Percentiles rank a stretch among this genome's conserved stretches.
phyloP scores from a whole-genome alignment of 2,888 invertebrate species.

The Lochmaea crataegi region DNA sequence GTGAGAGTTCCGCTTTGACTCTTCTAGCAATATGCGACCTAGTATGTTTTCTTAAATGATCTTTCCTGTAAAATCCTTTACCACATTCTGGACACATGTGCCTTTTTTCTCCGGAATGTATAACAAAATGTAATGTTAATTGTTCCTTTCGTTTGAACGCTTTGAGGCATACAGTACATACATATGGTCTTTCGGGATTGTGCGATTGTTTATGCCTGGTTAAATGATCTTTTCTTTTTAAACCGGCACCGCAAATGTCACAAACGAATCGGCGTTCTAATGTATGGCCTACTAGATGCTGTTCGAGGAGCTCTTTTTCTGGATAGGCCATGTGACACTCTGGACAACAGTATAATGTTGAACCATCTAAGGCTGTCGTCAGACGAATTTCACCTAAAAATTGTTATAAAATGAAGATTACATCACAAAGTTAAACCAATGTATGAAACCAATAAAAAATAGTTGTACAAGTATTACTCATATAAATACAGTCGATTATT shows the following conservation, averaged over 20 bases:
- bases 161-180: constrained; percentile 88
- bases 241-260: constrained; percentile 88
- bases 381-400: constrained; percentile 76
- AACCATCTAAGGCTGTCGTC: constrained; percentile 84
- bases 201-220: constrained; percentile 89
- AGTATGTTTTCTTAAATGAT: constrained; percentile 87
- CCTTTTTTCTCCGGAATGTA: constrained; percentile 89
- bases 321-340: constrained; percentile 93
- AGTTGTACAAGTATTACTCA: no score
- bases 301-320: constrained; percentile 84
- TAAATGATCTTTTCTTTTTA: constrained; percentile 88
- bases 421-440: no score
- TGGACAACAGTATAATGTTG: constrained; percentile 87
- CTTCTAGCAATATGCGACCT: constrained; percentile 86
- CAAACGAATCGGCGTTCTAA: constrained; percentile 87
- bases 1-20: constrained; percentile 86
- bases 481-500: neutral
- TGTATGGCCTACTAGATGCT: constrained; percentile 88
- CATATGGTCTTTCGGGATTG: constrained; percentile 89
- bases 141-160: constrained; percentile 92
- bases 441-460: no score
- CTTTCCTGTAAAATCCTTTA: constrained; percentile 90
- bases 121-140: constrained; percentile 87
- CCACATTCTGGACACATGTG: constrained; percentile 90
- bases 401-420: neutral